Evolutionary conservation across 2,113 vertebrate species (phyloP).

Genomic region (Antechinus flavipes): DNA sequence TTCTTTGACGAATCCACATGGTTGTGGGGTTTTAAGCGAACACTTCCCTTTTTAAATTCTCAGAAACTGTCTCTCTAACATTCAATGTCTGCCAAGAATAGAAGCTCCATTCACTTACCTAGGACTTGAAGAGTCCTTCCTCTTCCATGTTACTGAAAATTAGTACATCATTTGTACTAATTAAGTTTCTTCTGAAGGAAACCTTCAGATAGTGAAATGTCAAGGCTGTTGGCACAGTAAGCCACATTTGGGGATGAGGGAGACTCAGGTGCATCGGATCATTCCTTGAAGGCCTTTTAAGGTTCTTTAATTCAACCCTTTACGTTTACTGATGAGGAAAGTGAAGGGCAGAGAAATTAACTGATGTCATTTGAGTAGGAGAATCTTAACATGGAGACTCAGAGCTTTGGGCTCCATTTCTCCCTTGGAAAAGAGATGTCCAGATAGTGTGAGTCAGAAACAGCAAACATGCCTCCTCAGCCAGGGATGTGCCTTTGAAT

Average conservation of each 20-base stretch:
- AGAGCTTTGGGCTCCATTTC: not conserved
- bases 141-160: not conserved
- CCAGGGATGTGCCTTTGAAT: not conserved
- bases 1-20: not conserved
- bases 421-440: not conserved
- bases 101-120: not conserved
- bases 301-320: not conserved
- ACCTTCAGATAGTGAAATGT: not conserved
- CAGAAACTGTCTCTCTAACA: not conserved
- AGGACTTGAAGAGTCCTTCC: not conserved
- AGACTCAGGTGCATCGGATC: not conserved
- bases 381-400: not conserved
- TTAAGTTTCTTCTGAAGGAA: not conserved
- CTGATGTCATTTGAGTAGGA: not conserved
- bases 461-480: not conserved
- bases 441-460: not conserved
- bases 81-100: not conserved
- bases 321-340: not conserved
- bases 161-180: not conserved
- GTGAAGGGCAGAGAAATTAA: not conserved
- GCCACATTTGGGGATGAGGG: not conserved
- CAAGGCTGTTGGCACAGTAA: no score
- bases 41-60: not conserved
- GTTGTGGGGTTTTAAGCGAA: not conserved
- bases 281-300: not conserved